These are phyloP conservation scores for Nipponia nippon DNA, from an alignment of 2,113 vertebrate species.

Conservation along the genomic window DNA sequence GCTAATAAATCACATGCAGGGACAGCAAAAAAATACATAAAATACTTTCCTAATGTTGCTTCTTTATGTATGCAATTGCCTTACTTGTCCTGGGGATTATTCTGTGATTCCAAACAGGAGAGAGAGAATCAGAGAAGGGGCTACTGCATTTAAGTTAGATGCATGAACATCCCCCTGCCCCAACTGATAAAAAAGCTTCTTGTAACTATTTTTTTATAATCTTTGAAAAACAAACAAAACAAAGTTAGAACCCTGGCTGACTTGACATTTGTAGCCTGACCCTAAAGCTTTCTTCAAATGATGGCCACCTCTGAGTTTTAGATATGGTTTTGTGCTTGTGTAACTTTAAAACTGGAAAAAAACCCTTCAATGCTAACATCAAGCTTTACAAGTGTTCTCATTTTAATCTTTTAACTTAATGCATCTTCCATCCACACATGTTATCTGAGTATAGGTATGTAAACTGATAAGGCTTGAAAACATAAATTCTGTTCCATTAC, in stretches of 20 bases:
- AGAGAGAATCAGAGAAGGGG: not conserved
- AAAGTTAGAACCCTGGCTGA: not conserved
- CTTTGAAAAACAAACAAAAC: not conserved
- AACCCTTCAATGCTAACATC: not conserved
- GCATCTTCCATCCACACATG: not conserved
- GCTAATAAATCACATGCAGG: slow-evolving; percentile 8
- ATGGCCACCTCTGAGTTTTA: not conserved
- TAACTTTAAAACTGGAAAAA: not conserved
- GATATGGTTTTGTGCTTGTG: not conserved
- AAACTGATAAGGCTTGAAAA: slow-evolving; percentile 9
- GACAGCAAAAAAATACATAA: slow-evolving; percentile 20
- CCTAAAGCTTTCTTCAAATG: not conserved
- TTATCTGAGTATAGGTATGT: not conserved
- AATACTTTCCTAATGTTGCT: slow-evolving; percentile 12
- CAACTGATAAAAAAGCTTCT: not conserved
- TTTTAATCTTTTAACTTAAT: slow-evolving; percentile 1
- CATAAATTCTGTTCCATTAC: slow-evolving; percentile 45
- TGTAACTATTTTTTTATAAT: not conserved
- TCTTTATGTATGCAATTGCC: not conserved
- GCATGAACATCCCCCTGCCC: not conserved
- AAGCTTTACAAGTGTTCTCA: not conserved
- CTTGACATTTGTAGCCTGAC: not conserved
- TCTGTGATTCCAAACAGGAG: not conserved
- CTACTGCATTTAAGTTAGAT: not conserved
- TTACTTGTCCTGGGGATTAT: not conserved